Evolutionary conservation across 2,113 vertebrate species (phyloP).

Genomic region (Odontesthes bonariensis): DNA sequence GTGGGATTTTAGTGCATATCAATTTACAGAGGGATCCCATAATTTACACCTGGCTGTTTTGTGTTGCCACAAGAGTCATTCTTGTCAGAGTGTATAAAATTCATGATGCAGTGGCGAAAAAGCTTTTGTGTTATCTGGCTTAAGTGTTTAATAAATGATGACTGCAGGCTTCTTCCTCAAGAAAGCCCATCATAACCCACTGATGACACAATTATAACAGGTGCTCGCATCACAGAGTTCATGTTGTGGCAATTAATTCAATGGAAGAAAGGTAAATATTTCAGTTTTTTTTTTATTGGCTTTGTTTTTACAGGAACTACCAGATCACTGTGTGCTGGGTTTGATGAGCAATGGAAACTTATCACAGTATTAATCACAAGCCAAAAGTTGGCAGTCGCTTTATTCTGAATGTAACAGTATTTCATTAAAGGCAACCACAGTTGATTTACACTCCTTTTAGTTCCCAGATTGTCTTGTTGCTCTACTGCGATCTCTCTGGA

Average conservation of each 20-base stretch:
- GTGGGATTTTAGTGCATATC: not conserved
- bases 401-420: not conserved
- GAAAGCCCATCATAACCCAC: not conserved
- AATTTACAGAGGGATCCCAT: not conserved
- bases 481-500: not conserved
- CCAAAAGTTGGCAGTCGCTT: too few species aligned
- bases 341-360: not conserved
- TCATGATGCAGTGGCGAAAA: not conserved
- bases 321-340: not conserved
- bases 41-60: not conserved
- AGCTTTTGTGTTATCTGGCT: not conserved
- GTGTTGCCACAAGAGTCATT: not conserved
- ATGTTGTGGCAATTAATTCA: not conserved
- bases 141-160: not conserved
- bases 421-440: not conserved
- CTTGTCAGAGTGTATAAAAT: not conserved
- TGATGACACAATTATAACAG: too few species aligned
- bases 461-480: not conserved
- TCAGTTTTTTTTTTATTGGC: not conserved
- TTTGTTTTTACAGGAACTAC: not conserved
- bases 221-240: not conserved
- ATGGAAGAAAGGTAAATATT: not conserved
- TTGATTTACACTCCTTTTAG: not conserved
- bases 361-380: too few species aligned
- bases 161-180: not conserved